Evolutionary conservation across 2,888 invertebrate genomes (phyloP).

Genomic region (Phymatocera aterrima): DNA sequence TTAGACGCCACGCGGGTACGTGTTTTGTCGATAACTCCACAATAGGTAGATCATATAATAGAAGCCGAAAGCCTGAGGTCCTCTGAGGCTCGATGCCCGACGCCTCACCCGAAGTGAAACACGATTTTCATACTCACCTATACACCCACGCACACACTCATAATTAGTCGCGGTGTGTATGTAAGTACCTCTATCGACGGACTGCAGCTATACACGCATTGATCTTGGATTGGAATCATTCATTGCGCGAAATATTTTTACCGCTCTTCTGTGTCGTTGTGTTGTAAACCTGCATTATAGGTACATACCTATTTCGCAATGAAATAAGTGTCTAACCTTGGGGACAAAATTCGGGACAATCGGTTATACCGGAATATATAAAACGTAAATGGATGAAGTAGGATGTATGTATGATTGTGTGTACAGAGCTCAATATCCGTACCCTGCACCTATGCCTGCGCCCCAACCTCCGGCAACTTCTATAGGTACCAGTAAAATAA

Average conservation of each 20-base stretch:
- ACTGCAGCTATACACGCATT: not conserved
- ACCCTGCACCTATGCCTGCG: not conserved
- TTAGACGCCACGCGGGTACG: conserved; percentile 7
- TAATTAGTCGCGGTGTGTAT: no score
- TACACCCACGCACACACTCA: not conserved
- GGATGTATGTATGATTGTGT: no score
- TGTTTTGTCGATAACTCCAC: conserved; percentile 40
- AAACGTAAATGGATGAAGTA: not conserved
- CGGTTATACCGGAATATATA: not conserved
- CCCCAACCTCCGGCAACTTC: not conserved
- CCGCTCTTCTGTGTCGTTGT: no score
- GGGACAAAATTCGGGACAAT: conserved; percentile 12
- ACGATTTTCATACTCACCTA: no score
- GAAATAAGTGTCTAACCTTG: conserved; percentile 24
- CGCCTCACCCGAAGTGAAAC: not conserved
- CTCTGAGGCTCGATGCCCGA: not conserved
- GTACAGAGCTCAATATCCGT: not conserved
- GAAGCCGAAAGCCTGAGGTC: not conserved
- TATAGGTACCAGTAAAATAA: conserved; percentile 1
- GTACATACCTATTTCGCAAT: conserved; percentile 5
- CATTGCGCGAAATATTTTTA: no score
- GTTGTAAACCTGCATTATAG: not conserved
- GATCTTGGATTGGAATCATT: no score
- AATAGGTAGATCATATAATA: not conserved
- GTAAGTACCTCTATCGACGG: not conserved